Conservation (phyloP, 2,113 vertebrate genomes). For the Hippocampus guttulatus region DNA sequence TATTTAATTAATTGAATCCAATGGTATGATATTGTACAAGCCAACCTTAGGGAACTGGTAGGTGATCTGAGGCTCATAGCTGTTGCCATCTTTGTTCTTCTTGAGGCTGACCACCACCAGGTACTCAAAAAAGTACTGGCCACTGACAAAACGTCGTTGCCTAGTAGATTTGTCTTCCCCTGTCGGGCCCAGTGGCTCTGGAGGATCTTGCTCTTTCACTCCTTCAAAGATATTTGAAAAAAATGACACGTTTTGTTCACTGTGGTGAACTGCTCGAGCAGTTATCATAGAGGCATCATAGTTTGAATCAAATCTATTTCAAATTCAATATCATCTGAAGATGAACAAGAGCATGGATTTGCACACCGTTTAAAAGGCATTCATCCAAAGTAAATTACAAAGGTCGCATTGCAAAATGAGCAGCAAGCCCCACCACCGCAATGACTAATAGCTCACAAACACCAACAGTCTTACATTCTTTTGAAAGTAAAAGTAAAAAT, state of each 20-base stretch:
- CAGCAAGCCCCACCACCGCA: too few relatives aligned
- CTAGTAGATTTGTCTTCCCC: slow-evolving; percentile 35
- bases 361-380: not conserved
- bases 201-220: slow-evolving; percentile 38
- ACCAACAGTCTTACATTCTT: too few relatives aligned
- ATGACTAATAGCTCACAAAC: too few relatives aligned
- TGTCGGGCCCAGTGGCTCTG: not conserved
- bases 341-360: not conserved
- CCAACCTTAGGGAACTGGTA: slow-evolving; percentile 97
- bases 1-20: not conserved
- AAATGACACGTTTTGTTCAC: not conserved
- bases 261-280: not conserved
- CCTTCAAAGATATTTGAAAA: slow-evolving; percentile 25
- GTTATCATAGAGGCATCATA: not conserved
- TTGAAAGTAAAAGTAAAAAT: too few relatives aligned
- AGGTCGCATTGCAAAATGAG: not conserved
- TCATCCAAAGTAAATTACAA: not conserved
- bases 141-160: slow-evolving; percentile 66
- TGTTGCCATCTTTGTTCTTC: slow-evolving; percentile 61
- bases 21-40: not conserved
- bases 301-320: not conserved
- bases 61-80: slow-evolving; percentile 84
- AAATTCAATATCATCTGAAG: not conserved
- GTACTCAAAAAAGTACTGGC: slow-evolving; percentile 94
- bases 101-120: slow-evolving; percentile 89